These are phyloP conservation scores for Nettapus auritus DNA, from an alignment of 2,113 vertebrate species.

Conservation along the genomic window DNA sequence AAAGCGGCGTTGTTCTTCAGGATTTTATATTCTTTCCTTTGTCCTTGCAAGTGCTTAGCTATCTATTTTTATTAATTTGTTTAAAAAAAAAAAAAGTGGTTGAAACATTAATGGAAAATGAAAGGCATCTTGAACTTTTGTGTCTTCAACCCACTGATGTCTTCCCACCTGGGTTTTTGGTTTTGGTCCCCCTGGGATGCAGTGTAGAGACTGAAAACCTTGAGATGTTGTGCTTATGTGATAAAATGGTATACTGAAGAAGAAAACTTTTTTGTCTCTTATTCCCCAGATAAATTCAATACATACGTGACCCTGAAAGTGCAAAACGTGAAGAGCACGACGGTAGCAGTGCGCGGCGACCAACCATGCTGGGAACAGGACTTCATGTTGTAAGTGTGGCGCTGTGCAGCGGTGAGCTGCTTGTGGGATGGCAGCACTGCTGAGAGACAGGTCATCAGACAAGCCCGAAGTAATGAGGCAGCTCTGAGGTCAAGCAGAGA, in stretches of 20 bases:
- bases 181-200: neutral
- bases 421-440: neutral
- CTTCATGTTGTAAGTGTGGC: slow-evolving; percentile 95
- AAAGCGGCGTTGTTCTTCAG: neutral
- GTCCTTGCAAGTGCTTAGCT: neutral
- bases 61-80: neutral
- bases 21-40: neutral
- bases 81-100: neutral
- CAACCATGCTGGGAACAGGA: slow-evolving; percentile 96
- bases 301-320: slow-evolving; percentile 95
- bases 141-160: neutral
- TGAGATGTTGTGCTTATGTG: neutral
- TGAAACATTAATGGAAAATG: neutral
- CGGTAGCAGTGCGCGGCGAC: slow-evolving; percentile 88
- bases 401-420: rapidly evolving
- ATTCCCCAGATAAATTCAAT: slow-evolving; percentile 90
- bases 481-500: neutral
- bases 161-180: neutral
- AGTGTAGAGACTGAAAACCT: neutral
- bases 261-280: neutral
- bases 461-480: neutral
- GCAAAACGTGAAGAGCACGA: slow-evolving; percentile 97
- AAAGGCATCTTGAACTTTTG: neutral
- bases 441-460: neutral
- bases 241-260: neutral